Conservation (phyloP, 2,113 vertebrate genomes). For the Pipra filicauda region DNA sequence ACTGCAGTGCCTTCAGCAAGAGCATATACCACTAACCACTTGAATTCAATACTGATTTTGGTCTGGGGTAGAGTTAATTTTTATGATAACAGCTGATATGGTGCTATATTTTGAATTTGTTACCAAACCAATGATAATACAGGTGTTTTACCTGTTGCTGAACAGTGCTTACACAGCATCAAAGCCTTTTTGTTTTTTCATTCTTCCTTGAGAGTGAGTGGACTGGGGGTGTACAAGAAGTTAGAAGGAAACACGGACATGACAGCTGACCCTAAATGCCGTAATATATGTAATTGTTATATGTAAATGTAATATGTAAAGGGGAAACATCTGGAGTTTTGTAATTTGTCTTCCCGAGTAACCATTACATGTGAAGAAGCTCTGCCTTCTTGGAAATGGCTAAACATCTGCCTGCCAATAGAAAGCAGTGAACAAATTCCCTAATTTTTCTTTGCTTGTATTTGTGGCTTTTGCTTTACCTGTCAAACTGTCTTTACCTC, state of each 20-base stretch:
- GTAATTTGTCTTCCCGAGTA: neutral
- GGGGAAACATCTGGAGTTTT: neutral
- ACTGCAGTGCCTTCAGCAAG: neutral
- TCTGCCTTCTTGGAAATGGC: neutral
- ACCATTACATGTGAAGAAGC: neutral
- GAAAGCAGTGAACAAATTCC: neutral
- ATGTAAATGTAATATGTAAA: no score
- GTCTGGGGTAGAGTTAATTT: neutral
- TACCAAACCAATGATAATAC: neutral
- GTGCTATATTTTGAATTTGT: neutral
- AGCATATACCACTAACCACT: neutral
- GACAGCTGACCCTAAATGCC: neutral
- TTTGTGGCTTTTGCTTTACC: neutral
- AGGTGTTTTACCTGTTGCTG: neutral
- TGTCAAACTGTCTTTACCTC: neutral
- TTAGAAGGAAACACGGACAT: neutral
- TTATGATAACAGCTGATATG: neutral
- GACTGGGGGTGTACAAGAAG: no score
- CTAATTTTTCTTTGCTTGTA: neutral
- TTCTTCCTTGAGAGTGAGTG: neutral
- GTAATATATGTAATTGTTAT: accelerated
- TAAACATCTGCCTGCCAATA: neutral
- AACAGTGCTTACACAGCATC: accelerated
- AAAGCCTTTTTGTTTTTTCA: neutral
- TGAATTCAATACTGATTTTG: neutral